phyloP scores from a whole-genome alignment of 1,140 invertebrate genomes.

The Portunus trituberculatus region DNA sequence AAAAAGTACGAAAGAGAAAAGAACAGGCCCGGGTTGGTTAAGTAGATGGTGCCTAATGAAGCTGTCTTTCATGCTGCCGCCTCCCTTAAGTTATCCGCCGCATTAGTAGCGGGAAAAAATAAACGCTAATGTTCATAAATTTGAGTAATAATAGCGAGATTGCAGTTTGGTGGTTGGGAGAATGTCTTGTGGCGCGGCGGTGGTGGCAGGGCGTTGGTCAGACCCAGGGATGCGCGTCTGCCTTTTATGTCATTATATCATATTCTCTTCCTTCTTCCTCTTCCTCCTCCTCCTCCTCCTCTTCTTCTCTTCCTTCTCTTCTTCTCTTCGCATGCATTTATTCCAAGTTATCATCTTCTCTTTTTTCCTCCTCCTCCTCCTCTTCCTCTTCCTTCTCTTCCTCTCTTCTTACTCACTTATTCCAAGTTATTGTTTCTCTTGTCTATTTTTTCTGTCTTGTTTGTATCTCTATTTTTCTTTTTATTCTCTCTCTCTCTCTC shows the following conservation, averaged over 20 bases:
- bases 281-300: too few relatives aligned
- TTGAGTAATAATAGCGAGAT: background rate
- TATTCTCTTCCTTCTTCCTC: background rate
- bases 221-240: background rate
- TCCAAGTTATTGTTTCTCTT: background rate
- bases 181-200: background rate
- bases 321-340: too few relatives aligned
- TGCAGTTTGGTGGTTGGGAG: background rate
- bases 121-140: background rate
- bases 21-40: too few relatives aligned
- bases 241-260: background rate
- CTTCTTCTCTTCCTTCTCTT: too few relatives aligned
- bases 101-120: background rate
- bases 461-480: background rate
- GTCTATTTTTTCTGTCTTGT: background rate
- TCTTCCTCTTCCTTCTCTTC: background rate
- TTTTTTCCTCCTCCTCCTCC: background rate
- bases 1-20: too few relatives aligned
- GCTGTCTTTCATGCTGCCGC: background rate
- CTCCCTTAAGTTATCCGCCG: background rate
- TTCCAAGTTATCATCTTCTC: too few relatives aligned
- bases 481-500: background rate
- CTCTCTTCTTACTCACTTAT: background rate
- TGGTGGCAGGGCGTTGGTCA: background rate
- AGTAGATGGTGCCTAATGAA: background rate